Conservation (phyloP, 2,797 vertebrate species). For the Alectoris magna region DNA sequence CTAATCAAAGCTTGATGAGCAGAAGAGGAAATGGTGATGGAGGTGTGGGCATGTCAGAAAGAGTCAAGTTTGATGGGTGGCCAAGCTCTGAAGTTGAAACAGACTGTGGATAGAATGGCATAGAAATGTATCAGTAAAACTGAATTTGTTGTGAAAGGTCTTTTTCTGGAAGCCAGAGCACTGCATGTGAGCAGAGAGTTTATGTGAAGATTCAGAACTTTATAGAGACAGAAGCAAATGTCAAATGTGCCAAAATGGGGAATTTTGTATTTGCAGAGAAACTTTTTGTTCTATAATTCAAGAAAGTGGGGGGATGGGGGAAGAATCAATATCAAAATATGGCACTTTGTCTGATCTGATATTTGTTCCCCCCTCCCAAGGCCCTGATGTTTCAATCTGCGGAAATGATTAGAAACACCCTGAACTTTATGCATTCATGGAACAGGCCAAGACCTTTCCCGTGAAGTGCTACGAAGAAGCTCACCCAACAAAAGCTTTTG, state of each 20-base stretch:
- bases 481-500: not conserved
- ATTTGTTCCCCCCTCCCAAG: not conserved
- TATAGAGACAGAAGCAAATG: not conserved
- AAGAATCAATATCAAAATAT: not conserved
- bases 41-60: not conserved
- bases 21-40: not conserved
- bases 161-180: not conserved
- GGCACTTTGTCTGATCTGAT: not conserved
- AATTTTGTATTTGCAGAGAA: not conserved
- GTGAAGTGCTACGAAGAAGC: fast-evolving
- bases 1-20: not conserved
- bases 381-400: not conserved
- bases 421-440: fast-evolving
- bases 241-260: not conserved
- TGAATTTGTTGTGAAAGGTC: not conserved
- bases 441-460: not conserved
- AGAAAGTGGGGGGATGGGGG: not conserved
- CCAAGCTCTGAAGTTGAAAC: not conserved
- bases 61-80: not conserved
- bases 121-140: not conserved
- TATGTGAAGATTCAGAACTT: not conserved
- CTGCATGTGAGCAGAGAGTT: not conserved
- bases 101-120: not conserved
- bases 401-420: not conserved
- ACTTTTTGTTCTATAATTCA: not conserved